These are phyloP conservation scores for Eurystomus gularis DNA, from an alignment of 2,113 vertebrate genomes.

Conservation along the genomic window DNA sequence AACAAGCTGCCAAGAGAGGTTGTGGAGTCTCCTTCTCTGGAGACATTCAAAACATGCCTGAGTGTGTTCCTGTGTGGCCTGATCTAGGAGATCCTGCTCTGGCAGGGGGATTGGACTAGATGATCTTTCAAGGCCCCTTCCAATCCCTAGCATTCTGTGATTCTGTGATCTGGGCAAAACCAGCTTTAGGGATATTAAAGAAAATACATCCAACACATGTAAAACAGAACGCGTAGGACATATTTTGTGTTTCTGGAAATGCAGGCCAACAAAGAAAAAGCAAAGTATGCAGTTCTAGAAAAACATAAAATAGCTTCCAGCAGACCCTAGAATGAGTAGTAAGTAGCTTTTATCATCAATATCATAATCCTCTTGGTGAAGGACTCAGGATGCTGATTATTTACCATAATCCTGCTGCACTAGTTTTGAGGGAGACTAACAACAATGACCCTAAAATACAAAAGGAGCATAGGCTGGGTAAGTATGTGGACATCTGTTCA, in stretches of 20 bases:
- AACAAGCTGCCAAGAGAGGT: no score
- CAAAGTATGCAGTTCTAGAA: not conserved
- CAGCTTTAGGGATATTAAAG: not conserved
- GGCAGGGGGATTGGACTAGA: no score
- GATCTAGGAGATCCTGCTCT: no score
- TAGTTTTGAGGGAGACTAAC: not conserved
- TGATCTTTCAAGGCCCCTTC: no score
- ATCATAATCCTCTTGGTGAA: not conserved
- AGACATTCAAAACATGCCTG: no score
- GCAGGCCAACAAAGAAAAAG: not conserved
- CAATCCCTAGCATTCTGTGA: no score
- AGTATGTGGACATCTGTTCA: not conserved
- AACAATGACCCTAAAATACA: not conserved
- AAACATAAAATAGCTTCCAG: not conserved
- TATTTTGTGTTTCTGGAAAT: not conserved
- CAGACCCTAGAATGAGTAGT: not conserved
- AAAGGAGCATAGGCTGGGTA: not conserved
- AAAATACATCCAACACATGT: not conserved
- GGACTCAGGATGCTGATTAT: not conserved
- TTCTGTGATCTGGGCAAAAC: not conserved
- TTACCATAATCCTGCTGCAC: not conserved
- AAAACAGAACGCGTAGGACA: not conserved
- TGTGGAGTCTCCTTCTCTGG: no score
- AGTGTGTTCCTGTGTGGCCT: no score
- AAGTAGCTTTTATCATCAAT: not conserved